Evolutionary conservation across 2,888 invertebrate genomes (phyloP), one percentile per base, ranked within the genome.

Genomic region (Xestia ashworthii): DNA sequence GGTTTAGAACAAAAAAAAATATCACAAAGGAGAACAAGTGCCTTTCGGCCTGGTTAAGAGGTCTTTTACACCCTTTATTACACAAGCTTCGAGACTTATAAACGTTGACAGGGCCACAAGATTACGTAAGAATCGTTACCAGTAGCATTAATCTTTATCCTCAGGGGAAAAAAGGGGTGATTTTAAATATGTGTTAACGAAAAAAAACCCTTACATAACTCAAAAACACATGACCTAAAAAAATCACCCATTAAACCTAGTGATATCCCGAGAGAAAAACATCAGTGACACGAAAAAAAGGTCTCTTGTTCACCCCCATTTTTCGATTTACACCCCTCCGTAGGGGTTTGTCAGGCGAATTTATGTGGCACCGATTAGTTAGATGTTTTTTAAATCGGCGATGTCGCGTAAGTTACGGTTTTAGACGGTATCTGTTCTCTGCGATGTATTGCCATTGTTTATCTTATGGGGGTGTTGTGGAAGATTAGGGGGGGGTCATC

Each of bases 361-460:
- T 94, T 93, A 94, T 93, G 91, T 90, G 77, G 50, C 82, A 68
- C 84, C 93, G 93, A 94, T 94, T 93, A 94, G 91, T 91, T 89
- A 88, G 93, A 92, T 90, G 92, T 89, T 91, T 93, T 93, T 93
- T 93, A 93, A 94, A 92, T 89, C 89, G 86, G 48, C 87, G 85
- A 79, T 90, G 89, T 88, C 83, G 86, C 84, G 83, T 90, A 90
- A 93, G 87, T 90, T 87, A 90, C 92, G 89, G 90, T 74, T 78
- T 70, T 48, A 75, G 83, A 74, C 60, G 44, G 60, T 84, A 88
- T 87, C 82, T 75, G 50, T 16, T 50, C 67, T 19, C 22, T 25
- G 55, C 32, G 32, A 68, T 74, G 68, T 83, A 71, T 83, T 80
- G 71, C 73, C 70, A 67, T 48, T 73, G 71, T 73, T 66, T 78